Base-by-base conservation (phyloP, 2,888 invertebrate genomes). In the Eustalomyia histrio region DNA sequence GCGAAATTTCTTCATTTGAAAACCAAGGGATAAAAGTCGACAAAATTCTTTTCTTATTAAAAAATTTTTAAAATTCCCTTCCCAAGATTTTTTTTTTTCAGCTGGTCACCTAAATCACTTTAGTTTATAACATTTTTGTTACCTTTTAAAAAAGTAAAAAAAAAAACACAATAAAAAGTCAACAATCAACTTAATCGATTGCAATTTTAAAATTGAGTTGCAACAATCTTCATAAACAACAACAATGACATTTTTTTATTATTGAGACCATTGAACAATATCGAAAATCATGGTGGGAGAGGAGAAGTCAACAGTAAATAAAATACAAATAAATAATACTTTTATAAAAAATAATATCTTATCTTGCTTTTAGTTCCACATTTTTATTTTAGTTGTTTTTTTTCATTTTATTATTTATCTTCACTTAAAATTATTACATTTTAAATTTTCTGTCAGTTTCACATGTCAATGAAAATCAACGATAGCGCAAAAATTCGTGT, bases 181-280 rank as follows among this genome's bases (percentile, higher is more conserved):
- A 82, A 82, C 82, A 82, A 79, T 82, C 82, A 73, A 76, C 71
- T 79, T 73, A 79, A 82, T 76, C 79, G 82, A 76, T 79, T 80
- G 76, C 82, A 79, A 76, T 79, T 76, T 76, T 65, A 65, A 79
- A 79, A 79, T 79, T 76, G 76, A 79, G 71, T 73, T 81, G 69
- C 69, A 71, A 58, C 55, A 71, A 64, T 67, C 47, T 47, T 58
- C 50, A 50, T 52, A 43, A 73, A 73, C 64, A 73, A 64, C 58
- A 35, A 63, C 67, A 67, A 55, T 35, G 24, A 0, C 12, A 21
- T 39, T 67, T 35, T 53, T 29, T 39, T 39, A 39, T 67, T 55
- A 55, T 55, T 67, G 21, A 53, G 14, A 7, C 17, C 53, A 6
- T 16, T 55, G 12, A 67, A 67, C 43, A 55, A 67, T 55, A 39